Evolutionary conservation across 2,888 invertebrate genomes (phyloP).

Genomic region (Orthonychiurus folsomi): DNA sequence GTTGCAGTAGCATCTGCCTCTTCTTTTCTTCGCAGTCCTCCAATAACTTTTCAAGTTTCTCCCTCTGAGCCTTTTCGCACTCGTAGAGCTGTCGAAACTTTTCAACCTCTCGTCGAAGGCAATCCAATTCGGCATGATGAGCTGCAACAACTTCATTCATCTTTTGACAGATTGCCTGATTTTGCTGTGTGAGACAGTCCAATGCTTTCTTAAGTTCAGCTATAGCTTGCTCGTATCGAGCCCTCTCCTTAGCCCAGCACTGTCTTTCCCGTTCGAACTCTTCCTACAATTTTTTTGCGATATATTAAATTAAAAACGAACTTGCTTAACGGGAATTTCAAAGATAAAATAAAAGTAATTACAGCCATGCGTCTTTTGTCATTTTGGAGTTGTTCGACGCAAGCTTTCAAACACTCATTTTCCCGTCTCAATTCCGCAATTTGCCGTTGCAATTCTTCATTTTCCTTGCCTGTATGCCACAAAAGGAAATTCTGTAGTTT

Average conservation of each 20-base stretch:
- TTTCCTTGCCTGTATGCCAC: slow-evolving; percentile 23
- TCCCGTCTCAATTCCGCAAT: slow-evolving; percentile 13
- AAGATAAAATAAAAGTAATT: slow-evolving; percentile 1
- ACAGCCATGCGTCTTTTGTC: slow-evolving; percentile 8
- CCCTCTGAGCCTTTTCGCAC: slow-evolving; percentile 17
- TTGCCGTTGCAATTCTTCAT: slow-evolving; percentile 26
- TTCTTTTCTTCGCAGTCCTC: slow-evolving; percentile 22
- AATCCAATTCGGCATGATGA: slow-evolving; percentile 36
- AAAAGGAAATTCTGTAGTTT: too few relatives aligned
- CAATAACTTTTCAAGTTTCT: slow-evolving; percentile 17
- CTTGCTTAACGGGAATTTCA: background rate
- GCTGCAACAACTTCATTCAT: slow-evolving; percentile 24
- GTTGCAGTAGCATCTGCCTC: slow-evolving; percentile 5
- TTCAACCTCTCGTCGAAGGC: slow-evolving; percentile 19
- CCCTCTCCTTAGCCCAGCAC: slow-evolving; percentile 17
- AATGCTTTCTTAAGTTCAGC: slow-evolving; percentile 20
- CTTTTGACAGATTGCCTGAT: slow-evolving; percentile 28
- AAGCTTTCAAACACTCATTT: slow-evolving; percentile 7
- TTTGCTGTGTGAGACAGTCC: slow-evolving; percentile 19
- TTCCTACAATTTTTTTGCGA: slow-evolving; percentile 12
- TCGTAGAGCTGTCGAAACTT: slow-evolving; percentile 24
- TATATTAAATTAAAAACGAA: background rate
- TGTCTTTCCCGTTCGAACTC: slow-evolving; percentile 21
- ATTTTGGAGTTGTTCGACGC: background rate
- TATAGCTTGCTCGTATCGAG: slow-evolving; percentile 19